Base-by-base conservation (phyloP, 1,140 invertebrate genomes). In the Orius insidiosus region DNA sequence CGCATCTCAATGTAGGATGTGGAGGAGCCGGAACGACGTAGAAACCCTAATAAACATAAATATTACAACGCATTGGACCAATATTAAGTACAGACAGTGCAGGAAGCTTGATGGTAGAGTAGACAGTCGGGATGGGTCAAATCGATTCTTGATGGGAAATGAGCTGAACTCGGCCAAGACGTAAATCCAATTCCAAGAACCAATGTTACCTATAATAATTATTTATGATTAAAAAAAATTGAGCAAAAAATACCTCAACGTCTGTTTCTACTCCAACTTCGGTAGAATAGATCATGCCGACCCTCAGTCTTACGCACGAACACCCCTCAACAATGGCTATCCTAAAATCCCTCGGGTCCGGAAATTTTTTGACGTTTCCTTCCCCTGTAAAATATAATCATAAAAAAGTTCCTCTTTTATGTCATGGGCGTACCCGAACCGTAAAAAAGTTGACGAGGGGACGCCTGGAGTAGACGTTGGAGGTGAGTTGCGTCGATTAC, bases 251-350 rank as follows among this genome's bases (percentile, higher is more conserved):
- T 46, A 51, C 49, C 46, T 51, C 49, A 31, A 51, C 36, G 40
- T 63, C 64, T 3, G 62, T 60, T 2, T 63, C 62, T 3, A 66
- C 60, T 33, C 49, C 49, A 5, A 40, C 19, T 53, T 58, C 49
- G 63, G 66, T 15, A 5, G 41, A 31, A 37, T 63, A 68, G 40
- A 67, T 41, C 45, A 71, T 60, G 30, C 64, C 68, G 7, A 73
- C 59, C 24, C 64, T 60, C 10, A 73, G 51, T 10, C 67, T 56
- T 33, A 71, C 66, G 10, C 68, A 68, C 13, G 61, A 59, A 8
- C 63, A 62, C 11, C 76, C 75, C 48, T 78, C 75, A 4, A 78
- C 74, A 40, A 78, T 71, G 0, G 72, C 75, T 19, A 80, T 63
- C 0, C 74, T 65, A 54, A 74, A 71, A 51, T 76, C 73, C 16